Evolutionary conservation across 2,113 vertebrate species (phyloP), one percentile per base, ranked within the genome.

Genomic region (Theristicus caerulescens): DNA sequence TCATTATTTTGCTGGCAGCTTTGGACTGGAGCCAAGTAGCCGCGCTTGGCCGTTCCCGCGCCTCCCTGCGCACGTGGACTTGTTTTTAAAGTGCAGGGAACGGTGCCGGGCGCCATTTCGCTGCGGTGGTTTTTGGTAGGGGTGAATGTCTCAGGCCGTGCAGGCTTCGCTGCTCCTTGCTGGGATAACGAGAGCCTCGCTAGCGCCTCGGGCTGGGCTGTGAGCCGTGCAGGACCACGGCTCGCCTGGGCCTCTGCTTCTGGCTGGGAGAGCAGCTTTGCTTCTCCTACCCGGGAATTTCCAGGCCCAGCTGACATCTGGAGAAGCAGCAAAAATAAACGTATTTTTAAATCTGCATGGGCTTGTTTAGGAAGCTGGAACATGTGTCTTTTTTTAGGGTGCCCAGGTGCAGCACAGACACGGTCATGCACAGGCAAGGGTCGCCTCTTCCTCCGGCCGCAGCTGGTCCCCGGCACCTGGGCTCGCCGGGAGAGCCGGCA

Each of bases 51-150:
- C 10, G 1, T 47, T 71, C 47, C 82, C 4, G 10, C 32, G 13
- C 57, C 46, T 69, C 62, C 18, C 49, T 21, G 51, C 2, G n/a
- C 79, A 80, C 10, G 6, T 40, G 76, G 42, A 21, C 16, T 51
- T 86, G 67, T 66, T 94, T 71, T 54, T 36, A 32, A 64, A 44
- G 38, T 3, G 8, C 54, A 44, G 27, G 54, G 66, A 90, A 46
- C 2, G 8, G 73, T 29, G 51, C 46, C 0, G 5, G 64, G 46
- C 1, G 1, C 32, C 0, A 3, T 34, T 49, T 22, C 1, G 1
- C 79, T 6, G 25, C 0, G 3, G 31, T n/a, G 24, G 25, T 4
- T 61, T 49, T 65, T 1, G 22, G 52, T 6, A 15, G 44, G 29
- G 46, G 26, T 17, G 38, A 46, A 32, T 5, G 19, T 16, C 51